A percentile compares a stretch with the other conserved stretches of the same genome.
These are phyloP conservation scores for Amphibalanus amphitrite DNA, from an alignment of 1,140 invertebrate genomes.

Conservation along the genomic window DNA sequence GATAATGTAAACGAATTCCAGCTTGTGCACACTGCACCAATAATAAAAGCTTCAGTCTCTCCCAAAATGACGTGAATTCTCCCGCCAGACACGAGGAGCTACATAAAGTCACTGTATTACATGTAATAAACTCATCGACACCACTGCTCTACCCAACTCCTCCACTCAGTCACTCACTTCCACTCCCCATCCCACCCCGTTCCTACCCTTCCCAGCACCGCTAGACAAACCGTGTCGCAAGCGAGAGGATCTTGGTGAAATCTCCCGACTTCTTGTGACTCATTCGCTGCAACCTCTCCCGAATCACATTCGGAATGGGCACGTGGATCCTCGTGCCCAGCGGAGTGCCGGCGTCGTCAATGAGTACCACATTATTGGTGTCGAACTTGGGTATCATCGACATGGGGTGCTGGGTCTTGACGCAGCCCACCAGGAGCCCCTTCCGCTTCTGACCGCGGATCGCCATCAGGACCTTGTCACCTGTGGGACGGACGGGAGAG, in stretches of 20 bases:
- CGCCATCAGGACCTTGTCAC: conserved; percentile 82
- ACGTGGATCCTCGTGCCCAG: conserved; percentile 85
- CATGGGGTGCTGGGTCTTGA: conserved; percentile 51
- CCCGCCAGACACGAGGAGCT: too few relatives aligned
- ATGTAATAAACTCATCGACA: too few relatives aligned
- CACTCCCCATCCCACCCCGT: too few relatives aligned
- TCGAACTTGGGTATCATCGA: conserved; percentile 80
- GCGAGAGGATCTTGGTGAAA: conserved; percentile 84
- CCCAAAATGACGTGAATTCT: too few relatives aligned
- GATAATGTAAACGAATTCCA: too few relatives aligned
- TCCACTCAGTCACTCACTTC: too few relatives aligned
- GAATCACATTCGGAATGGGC: conserved; percentile 80
- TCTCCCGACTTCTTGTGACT: conserved; percentile 68
- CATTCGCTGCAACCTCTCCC: conserved; percentile 66
- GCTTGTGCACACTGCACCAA: too few relatives aligned
- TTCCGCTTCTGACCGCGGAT: conserved; percentile 94
- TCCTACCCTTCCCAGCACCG: too few relatives aligned
- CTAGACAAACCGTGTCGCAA: conserved; percentile 83
- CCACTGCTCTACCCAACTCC: too few relatives aligned
- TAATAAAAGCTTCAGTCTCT: too few relatives aligned
- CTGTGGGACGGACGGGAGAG: conserved; percentile 29
- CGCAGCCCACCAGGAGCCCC: conserved; percentile 81
- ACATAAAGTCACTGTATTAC: too few relatives aligned
- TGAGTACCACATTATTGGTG: conserved; percentile 88
- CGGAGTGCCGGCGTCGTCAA: conserved; percentile 85